Percentiles rank a stretch among this genome's conserved stretches.
phyloP scores from a whole-genome alignment of 1,140 invertebrate genomes.

The Asbolus verrucosus region DNA sequence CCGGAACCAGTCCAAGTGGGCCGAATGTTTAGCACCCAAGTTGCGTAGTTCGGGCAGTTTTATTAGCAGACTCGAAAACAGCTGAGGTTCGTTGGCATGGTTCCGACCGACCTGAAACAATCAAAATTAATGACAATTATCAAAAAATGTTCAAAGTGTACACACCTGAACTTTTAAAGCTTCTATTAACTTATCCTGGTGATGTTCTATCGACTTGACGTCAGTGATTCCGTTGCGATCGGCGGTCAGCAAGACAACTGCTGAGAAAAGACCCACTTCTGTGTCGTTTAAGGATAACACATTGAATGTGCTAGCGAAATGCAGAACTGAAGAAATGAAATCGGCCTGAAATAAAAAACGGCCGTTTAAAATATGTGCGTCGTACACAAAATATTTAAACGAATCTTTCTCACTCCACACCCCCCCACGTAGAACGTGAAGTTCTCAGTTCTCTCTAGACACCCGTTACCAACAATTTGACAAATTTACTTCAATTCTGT shows the following conservation, averaged over 20 bases:
- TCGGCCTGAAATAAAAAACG: conserved; percentile 70
- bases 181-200: conserved; percentile 88
- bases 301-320: conserved; percentile 85
- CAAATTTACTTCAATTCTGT: too few species aligned
- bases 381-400: conserved; percentile 11
- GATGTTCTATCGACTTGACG: conserved; percentile 83
- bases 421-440: too few species aligned
- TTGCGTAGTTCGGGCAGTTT: conserved; percentile 84
- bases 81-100: conserved; percentile 66
- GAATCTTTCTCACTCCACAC: too few species aligned
- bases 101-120: conserved; percentile 61
- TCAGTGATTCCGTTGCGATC: conserved; percentile 85
- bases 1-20: conserved; percentile 91
- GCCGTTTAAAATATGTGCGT: conserved; percentile 15
- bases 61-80: conserved; percentile 77
- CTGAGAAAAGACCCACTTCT: conserved; percentile 91
- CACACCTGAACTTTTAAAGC: conserved; percentile 83
- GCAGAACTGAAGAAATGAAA: conserved; percentile 80
- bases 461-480: too few species aligned
- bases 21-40: conserved; percentile 86
- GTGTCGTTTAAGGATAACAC: conserved; percentile 86
- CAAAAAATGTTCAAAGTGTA: too few species aligned
- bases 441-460: too few species aligned
- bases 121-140: neutral
- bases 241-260: conserved; percentile 85